Conservation (phyloP, 2,113 vertebrate genomes). For the Zosterops pallidus region DNA sequence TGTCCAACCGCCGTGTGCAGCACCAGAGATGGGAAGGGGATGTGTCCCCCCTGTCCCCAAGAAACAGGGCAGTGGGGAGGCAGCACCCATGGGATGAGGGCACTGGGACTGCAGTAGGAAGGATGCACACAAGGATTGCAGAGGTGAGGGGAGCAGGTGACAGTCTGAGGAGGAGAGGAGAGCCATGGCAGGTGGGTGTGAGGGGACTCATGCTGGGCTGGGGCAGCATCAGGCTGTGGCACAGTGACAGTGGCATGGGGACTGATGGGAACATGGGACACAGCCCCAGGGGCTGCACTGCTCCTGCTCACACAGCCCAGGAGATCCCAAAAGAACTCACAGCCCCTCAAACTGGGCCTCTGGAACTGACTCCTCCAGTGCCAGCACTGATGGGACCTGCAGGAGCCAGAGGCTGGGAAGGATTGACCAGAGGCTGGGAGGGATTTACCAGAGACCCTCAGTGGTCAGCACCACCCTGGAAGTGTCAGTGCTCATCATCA, state of each 20-base stretch:
- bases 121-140: rapidly evolving
- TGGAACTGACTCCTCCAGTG: not conserved
- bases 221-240: not conserved
- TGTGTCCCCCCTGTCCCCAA: not conserved
- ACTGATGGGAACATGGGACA: rapidly evolving
- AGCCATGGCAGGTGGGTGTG: no score
- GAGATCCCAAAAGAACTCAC: not conserved
- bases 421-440: not conserved
- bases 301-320: not conserved
- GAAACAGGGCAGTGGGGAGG: not conserved
- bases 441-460: not conserved
- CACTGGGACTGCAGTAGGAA: not conserved
- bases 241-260: rapidly evolving
- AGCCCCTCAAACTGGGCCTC: not conserved
- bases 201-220: not conserved
- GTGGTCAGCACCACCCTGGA: not conserved
- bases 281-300: not conserved
- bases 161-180: no score
- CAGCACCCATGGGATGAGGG: rapidly evolving
- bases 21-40: not conserved
- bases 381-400: not conserved
- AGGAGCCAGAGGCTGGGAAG: not conserved
- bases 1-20: not conserved
- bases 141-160: not conserved
- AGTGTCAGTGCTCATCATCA: not conserved